Conservation (phyloP, 2,888 invertebrate genomes). For the Trichogramma dendrolimi region DNA sequence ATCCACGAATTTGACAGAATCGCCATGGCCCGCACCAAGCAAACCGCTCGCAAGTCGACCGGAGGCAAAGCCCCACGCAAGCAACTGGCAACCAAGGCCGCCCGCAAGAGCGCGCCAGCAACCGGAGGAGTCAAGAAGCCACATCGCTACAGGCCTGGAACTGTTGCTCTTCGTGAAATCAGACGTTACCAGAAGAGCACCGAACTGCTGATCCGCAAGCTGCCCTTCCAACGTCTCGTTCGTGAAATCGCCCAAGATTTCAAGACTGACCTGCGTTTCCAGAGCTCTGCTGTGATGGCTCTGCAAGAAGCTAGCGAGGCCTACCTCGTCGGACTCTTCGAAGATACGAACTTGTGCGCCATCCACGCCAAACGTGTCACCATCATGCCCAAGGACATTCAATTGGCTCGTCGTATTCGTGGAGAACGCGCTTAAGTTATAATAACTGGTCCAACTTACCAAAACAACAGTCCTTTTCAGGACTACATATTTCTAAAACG, state of each 20-base stretch:
- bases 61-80: constrained; percentile 14
- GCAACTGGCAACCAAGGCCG: constrained; percentile 14
- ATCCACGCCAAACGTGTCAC: constrained; percentile 13
- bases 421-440: constrained; percentile 14
- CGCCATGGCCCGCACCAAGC: constrained; percentile 16
- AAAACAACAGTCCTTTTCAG: constrained; percentile 12
- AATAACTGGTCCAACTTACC: background rate
- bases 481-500: background rate
- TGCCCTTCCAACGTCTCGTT: constrained; percentile 15
- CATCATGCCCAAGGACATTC: constrained; percentile 16
- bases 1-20: no score
- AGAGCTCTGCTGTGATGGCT: constrained; percentile 16
- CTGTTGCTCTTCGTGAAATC: constrained; percentile 19
- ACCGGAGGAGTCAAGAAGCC: constrained; percentile 16
- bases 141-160: constrained; percentile 16
- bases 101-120: constrained; percentile 11
- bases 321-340: constrained; percentile 14
- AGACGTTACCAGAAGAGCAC: constrained; percentile 20
- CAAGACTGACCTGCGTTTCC: constrained; percentile 13
- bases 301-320: constrained; percentile 14
- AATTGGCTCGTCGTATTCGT: constrained; percentile 10
- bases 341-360: constrained; percentile 12
- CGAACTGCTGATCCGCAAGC: constrained; percentile 10
- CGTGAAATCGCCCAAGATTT: constrained; percentile 18
- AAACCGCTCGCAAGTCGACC: constrained; percentile 14